Evolutionary conservation across 1,140 invertebrate species (phyloP), one percentile per base, ranked within the genome.

Genomic region (Leptoteleia sp.): DNA sequence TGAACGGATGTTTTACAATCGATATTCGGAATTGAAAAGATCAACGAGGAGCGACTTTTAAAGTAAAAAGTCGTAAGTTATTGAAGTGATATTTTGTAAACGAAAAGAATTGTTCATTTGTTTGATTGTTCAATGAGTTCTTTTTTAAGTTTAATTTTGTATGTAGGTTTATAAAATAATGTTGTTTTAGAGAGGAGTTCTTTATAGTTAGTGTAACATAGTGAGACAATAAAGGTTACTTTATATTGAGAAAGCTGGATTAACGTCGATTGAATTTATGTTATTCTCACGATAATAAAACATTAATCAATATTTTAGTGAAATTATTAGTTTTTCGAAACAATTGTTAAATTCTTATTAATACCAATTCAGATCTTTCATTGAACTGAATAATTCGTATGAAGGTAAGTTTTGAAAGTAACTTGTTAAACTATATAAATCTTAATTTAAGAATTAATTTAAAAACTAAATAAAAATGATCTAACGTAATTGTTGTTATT

Each of bases 61-160:
- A 25, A 8, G n/a, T 47, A 12, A 15, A 59, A 59, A 59, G 42
- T 50, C 22, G 27, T 35, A 33, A 57, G 50, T 12, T 62, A 33
- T 61, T 29, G 33, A 62, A 76, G 72, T 76, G 55, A 76, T 76
- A 68, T 50, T 68, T 76, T 68, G 47, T 76, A 67, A 76, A 67
- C 52, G 45, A 62, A 45, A 48, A 27, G 15, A 59, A 65, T 61
- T 48, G 54, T 59, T 67, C 54, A 33, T 68, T 76, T 62, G 64
- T 68, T 76, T 76, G 72, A 22, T 76, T 76, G 72, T 76, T 76
- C 48, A 42, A 62, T 45, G 50, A 68, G 33, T 64, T 76, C 45
- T 22, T 65, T 72, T 76, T 75, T 67, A 76, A 61, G 64, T 76
- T 76, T 68, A 68, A 68, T 76, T 68, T 76, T 76, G 72, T 76